Percentiles rank a stretch among this genome's conserved stretches.
Conservation (phyloP, 1,140 invertebrate genomes). For the Cydia strobilella region DNA sequence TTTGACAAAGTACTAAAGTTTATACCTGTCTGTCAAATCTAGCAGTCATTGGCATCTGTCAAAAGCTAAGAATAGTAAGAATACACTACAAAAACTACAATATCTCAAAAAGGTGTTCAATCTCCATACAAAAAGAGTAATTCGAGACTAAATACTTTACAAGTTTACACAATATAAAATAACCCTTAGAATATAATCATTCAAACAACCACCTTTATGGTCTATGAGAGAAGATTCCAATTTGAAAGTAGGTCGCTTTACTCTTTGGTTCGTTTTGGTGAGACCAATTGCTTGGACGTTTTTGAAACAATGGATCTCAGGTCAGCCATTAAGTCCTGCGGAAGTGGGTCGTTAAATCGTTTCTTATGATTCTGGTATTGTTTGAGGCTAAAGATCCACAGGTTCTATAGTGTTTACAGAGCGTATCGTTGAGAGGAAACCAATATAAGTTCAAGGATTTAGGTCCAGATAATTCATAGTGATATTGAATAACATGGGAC, state of each 20-base stretch:
- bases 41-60: too few relatives aligned
- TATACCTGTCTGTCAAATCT: too few relatives aligned
- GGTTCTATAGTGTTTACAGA: background rate
- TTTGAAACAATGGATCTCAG: constrained; percentile 11
- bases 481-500: too few relatives aligned
- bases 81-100: background rate
- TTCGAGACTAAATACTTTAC: background rate
- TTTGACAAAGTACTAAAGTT: too few relatives aligned
- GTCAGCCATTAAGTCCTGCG: constrained; percentile 1
- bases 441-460: too few relatives aligned
- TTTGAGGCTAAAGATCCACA: constrained; percentile 5
- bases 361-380: constrained; percentile 32
- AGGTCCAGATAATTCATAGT: too few relatives aligned
- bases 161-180: background rate
- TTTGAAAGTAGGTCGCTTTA: background rate
- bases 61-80: background rate
- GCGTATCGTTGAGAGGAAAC: background rate
- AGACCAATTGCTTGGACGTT: constrained; percentile 6
- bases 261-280: background rate
- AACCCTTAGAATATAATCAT: background rate
- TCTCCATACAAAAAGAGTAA: background rate
- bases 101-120: background rate
- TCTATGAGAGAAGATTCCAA: background rate
- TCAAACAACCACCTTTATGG: background rate
- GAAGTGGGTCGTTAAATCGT: constrained; percentile 26